A percentile compares a stretch with the other conserved stretches of the same genome.
Conservation (phyloP, 2,113 vertebrate species). For the Struthidea cinerea region DNA sequence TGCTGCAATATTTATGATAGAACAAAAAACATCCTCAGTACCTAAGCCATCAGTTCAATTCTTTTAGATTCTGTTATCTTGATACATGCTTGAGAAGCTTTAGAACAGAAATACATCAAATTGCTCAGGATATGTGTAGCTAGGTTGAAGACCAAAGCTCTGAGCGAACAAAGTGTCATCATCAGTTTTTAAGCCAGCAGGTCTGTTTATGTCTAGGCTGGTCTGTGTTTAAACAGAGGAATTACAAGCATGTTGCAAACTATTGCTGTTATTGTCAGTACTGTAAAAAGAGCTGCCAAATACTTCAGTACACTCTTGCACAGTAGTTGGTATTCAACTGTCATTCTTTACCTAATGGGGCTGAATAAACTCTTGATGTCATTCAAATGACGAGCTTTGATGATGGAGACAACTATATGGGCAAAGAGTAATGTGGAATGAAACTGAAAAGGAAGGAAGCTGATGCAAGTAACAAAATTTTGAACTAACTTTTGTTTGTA, state of each 20-base stretch:
- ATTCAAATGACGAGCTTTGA: neutral
- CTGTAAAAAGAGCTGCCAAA: neutral
- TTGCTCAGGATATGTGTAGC: neutral
- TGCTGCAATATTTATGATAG: neutral
- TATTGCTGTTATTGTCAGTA: neutral
- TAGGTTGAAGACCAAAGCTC: neutral
- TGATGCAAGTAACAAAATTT: neutral
- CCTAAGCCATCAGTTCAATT: neutral
- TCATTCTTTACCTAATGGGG: neutral
- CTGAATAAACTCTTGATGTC: neutral
- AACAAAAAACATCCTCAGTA: neutral
- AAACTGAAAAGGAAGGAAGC: neutral
- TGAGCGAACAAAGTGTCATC: neutral
- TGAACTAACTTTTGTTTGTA: neutral
- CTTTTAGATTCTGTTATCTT: neutral
- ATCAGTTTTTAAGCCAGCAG: neutral
- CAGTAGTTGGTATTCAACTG: neutral
- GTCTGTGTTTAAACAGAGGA: neutral
- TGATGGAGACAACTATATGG: neutral
- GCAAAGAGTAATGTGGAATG: neutral
- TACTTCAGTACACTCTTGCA: neutral
- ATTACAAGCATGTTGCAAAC: neutral
- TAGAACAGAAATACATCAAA: neutral
- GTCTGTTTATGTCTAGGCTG: neutral
- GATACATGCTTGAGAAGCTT: neutral